Conservation (phyloP, 2,113 vertebrate species). For the Brevimyrus niger region DNA sequence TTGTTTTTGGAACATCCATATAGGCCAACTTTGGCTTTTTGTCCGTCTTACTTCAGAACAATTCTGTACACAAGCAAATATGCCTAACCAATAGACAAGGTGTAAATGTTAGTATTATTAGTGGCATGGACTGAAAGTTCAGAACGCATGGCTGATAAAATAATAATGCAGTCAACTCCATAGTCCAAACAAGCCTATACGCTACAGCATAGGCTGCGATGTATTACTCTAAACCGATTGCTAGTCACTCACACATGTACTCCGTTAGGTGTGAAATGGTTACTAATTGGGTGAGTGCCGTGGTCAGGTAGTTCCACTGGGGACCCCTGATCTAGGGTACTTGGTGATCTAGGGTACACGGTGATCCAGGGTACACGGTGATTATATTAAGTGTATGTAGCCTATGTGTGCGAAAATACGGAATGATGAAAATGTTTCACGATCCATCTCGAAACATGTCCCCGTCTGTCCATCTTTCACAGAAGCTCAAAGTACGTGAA, state of each 20-base stretch:
- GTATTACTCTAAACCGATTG: background rate
- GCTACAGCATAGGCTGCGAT: background rate
- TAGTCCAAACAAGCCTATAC: too few relatives aligned
- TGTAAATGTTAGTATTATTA: too few relatives aligned
- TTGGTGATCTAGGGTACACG: too few relatives aligned
- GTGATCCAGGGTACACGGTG: too few relatives aligned
- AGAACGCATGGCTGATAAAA: too few relatives aligned
- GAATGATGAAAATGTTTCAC: background rate
- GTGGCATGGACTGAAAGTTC: too few relatives aligned
- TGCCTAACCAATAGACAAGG: too few relatives aligned
- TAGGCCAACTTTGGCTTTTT: too few relatives aligned
- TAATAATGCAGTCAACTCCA: too few relatives aligned
- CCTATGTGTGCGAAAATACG: background rate
- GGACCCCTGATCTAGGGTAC: background rate
- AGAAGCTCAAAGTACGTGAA: background rate
- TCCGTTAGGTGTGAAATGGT: background rate
- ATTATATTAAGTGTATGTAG: background rate
- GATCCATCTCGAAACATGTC: background rate
- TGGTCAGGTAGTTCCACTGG: background rate
- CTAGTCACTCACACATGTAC: background rate
- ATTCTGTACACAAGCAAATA: too few relatives aligned
- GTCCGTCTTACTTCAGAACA: too few relatives aligned
- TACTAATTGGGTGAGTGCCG: background rate
- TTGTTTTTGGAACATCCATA: too few relatives aligned
- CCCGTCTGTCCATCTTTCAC: background rate